phyloP scores from a whole-genome alignment of 1,140 invertebrate species.

The Saccostrea echinata region DNA sequence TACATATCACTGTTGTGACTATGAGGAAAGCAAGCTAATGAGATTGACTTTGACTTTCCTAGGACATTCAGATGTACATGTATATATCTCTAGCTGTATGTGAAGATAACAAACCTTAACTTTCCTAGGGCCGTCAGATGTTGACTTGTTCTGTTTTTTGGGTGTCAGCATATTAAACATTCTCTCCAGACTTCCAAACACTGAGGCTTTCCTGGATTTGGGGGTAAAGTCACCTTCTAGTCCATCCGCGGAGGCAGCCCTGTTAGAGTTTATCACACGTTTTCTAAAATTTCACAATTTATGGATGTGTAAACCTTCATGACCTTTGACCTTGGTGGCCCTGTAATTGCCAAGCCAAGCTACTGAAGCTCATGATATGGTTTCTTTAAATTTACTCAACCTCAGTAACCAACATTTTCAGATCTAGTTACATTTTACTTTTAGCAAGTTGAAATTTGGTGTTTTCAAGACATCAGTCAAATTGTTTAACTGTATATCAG shows the following conservation, averaged over 20 bases:
- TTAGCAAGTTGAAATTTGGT: no score
- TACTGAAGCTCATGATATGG: constrained; percentile 22
- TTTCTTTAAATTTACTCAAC: neutral
- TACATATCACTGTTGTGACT: no score
- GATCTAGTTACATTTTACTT: no score
- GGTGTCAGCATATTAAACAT: constrained; percentile 88
- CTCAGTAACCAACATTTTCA: no score
- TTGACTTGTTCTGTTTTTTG: constrained; percentile 80
- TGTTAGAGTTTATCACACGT: constrained; percentile 59
- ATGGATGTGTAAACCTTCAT: constrained; percentile 2
- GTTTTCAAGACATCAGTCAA: no score
- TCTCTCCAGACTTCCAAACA: constrained; percentile 87
- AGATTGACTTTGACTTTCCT: no score
- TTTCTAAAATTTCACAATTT: constrained; percentile 55
- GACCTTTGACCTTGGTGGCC: constrained; percentile 27
- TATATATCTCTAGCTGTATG: no score
- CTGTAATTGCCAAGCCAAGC: constrained; percentile 51
- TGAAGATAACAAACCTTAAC: constrained; percentile 78
- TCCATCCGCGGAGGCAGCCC: constrained; percentile 79
- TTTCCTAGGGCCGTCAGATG: constrained; percentile 76
- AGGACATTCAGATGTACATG: no score
- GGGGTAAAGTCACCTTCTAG: constrained; percentile 80
- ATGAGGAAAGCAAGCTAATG: no score
- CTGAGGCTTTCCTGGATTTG: constrained; percentile 74
- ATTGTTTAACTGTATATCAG: no score